Percentiles rank a stretch among this genome's conserved stretches.
These are phyloP conservation scores for Bellardia pandia DNA, from an alignment of 2,888 invertebrate species.

Conservation along the genomic window DNA sequence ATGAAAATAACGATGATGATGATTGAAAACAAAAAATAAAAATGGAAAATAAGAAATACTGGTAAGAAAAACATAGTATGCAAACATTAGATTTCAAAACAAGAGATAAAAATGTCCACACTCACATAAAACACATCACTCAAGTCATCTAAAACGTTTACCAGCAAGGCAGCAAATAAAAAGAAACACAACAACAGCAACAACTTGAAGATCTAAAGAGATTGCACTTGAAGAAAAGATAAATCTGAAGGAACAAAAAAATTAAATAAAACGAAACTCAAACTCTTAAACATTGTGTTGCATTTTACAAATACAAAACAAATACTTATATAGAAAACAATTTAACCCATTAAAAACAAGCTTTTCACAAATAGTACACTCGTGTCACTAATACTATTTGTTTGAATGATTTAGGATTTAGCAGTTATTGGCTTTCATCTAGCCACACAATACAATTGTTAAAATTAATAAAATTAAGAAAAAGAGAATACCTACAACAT, in stretches of 20 bases:
- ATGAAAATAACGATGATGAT: slow-evolving; percentile 40
- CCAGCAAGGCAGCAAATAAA: slow-evolving; percentile 13
- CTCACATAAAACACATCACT: slow-evolving; percentile 71
- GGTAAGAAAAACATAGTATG: slow-evolving; percentile 58
- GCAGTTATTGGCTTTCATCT: too few relatives aligned
- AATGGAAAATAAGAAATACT: slow-evolving; percentile 30
- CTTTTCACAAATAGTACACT: background rate
- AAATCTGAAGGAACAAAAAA: slow-evolving; percentile 42
- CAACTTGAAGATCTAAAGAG: slow-evolving; percentile 64
- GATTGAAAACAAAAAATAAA: slow-evolving; percentile 46
- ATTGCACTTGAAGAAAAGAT: slow-evolving; percentile 67
- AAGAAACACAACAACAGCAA: slow-evolving; percentile 29
- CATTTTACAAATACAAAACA: slow-evolving; percentile 37
- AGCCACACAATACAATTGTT: too few relatives aligned
- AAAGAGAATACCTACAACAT: too few relatives aligned
- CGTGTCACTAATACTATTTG: too few relatives aligned
- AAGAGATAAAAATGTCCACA: slow-evolving; percentile 74
- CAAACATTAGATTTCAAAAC: slow-evolving; percentile 75
- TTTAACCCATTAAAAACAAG: slow-evolving; percentile 45
- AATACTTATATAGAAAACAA: slow-evolving; percentile 22
- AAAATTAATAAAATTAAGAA: too few relatives aligned
- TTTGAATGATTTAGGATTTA: too few relatives aligned
- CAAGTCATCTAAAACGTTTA: slow-evolving; percentile 64
- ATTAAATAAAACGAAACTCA: slow-evolving; percentile 18
- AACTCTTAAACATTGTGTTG: slow-evolving; percentile 27